These are phyloP conservation scores for Dicranocentrus wangi DNA, from an alignment of 2,888 invertebrate genomes.

Conservation along the genomic window DNA sequence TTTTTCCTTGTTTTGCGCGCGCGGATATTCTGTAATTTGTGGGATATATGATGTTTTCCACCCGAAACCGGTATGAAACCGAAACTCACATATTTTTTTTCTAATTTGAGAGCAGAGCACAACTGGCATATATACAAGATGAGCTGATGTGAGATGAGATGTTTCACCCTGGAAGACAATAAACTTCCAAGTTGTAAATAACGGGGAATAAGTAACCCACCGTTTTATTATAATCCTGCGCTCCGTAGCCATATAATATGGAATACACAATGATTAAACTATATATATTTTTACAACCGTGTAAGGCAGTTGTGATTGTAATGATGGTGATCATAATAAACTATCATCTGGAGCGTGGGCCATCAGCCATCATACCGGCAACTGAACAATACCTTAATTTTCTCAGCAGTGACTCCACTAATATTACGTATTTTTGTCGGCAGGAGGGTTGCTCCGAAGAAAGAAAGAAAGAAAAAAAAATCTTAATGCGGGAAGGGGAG, in stretches of 20 bases:
- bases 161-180: too few species aligned
- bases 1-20: constrained; percentile 1
- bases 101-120: too few species aligned
- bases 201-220: too few species aligned
- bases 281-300: too few species aligned
- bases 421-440: constrained; percentile 56
- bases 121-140: too few species aligned
- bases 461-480: constrained; percentile 23
- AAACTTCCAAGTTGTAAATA: too few species aligned
- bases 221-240: too few species aligned
- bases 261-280: too few species aligned
- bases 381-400: constrained; percentile 63
- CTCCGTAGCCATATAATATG: too few species aligned
- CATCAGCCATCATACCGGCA: constrained; percentile 43
- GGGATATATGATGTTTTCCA: constrained; percentile 12
- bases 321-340: constrained; percentile 41
- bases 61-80: constrained; percentile 1
- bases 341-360: constrained; percentile 27
- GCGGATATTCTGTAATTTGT: constrained; percentile 40
- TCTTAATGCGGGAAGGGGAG: constrained; percentile 45
- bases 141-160: too few species aligned
- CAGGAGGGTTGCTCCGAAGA: constrained; percentile 60
- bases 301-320: constrained; percentile 10
- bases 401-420: constrained; percentile 60
- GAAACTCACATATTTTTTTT: not conserved